phyloP scores from a whole-genome alignment of 2,797 vertebrate species.

The Distichodus sexfasciatus region DNA sequence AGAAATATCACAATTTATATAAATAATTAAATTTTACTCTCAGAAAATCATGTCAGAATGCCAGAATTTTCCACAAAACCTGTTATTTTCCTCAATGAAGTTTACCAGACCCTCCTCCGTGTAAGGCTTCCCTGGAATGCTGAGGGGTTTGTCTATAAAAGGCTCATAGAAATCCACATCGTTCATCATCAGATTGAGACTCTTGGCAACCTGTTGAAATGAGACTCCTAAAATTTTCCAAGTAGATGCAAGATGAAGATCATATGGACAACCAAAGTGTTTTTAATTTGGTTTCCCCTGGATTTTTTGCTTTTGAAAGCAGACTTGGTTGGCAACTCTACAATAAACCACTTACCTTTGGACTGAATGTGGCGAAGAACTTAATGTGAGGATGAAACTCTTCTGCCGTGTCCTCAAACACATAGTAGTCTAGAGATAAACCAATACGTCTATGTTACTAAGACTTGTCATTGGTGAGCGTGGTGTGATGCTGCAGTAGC shows the following conservation, averaged over 20 bases:
- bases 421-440: slow-evolving; percentile 79
- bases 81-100: slow-evolving; percentile 83
- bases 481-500: slow-evolving; percentile 52
- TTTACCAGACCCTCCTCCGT: slow-evolving; percentile 83
- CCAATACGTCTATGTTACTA: not conserved
- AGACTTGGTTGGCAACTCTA: not conserved
- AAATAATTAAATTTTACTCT: not conserved
- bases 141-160: slow-evolving; percentile 82
- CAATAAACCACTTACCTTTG: slow-evolving; percentile 71
- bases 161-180: slow-evolving; percentile 92
- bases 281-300: not conserved
- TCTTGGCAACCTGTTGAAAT: slow-evolving; percentile 76
- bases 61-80: slow-evolving; percentile 59
- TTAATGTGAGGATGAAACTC: slow-evolving; percentile 88
- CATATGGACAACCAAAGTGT: no score
- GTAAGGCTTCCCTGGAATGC: slow-evolving; percentile 87
- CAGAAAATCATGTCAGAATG: not conserved
- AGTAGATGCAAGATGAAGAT: no score
- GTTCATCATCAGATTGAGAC: slow-evolving; percentile 82
- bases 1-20: not conserved
- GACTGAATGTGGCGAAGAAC: slow-evolving; percentile 87
- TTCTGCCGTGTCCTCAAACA: slow-evolving; percentile 81
- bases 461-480: not conserved
- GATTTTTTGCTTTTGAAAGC: not conserved
- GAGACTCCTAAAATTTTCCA: no score